phyloP scores from a whole-genome alignment of 2,797 vertebrate genomes.

The Halcyon badia region DNA sequence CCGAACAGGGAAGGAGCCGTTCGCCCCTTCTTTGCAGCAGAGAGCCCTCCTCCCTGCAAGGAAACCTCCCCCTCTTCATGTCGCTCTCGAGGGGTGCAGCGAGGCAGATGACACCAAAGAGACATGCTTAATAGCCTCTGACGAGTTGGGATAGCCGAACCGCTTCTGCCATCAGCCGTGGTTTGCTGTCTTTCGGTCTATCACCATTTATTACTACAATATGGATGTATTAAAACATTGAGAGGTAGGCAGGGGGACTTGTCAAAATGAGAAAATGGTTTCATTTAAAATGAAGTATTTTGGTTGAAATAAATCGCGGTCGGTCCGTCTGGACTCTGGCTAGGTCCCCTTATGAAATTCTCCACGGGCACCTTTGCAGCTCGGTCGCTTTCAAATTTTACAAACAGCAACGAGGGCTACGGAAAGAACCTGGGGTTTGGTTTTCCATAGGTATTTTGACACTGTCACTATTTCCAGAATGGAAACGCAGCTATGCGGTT shows the following conservation, averaged over 20 bases:
- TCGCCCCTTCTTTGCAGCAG: not conserved
- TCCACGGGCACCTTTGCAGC: not conserved
- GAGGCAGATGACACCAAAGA: not conserved
- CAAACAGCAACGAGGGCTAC: not conserved
- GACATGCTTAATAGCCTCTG: not conserved
- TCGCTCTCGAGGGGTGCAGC: not conserved
- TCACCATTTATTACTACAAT: not conserved
- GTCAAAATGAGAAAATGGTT: not conserved
- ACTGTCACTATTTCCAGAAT: not conserved
- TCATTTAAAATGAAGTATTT: not conserved
- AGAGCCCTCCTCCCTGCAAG: not conserved
- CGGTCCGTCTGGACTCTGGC: not conserved
- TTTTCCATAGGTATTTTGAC: not conserved
- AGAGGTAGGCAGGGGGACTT: not conserved
- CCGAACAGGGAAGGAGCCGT: not conserved
- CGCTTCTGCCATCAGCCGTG: not conserved
- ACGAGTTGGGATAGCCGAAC: not conserved
- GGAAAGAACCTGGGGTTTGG: constrained; percentile 41
- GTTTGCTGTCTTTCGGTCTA: not conserved
- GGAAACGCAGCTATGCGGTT: not conserved
- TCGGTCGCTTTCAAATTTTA: not conserved
- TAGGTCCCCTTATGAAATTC: not conserved
- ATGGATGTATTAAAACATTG: not conserved
- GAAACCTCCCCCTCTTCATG: not conserved
- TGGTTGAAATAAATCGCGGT: not conserved